Conservation (phyloP, 2,888 invertebrate species). For the Agrochola lychnidis region DNA sequence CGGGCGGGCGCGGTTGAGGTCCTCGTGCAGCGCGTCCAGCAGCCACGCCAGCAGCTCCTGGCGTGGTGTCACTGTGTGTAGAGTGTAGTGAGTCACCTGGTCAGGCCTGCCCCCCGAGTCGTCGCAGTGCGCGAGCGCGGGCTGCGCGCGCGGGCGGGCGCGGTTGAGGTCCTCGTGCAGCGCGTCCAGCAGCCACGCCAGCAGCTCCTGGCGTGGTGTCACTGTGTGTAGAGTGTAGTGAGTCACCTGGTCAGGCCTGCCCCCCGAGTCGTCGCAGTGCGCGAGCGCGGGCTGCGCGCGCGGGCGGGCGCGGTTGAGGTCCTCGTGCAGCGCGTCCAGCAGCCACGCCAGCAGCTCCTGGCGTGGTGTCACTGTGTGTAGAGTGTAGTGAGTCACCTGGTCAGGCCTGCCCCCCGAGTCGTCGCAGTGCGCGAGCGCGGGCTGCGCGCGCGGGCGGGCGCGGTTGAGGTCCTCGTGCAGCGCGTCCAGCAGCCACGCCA, state of each 20-base stretch:
- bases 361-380: conserved; percentile 93
- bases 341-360: conserved; percentile 98
- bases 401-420: conserved; percentile 89
- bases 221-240: too few species aligned
- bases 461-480: conserved; percentile 98
- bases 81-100: conserved; percentile 67
- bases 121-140: background rate
- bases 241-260: conserved; percentile 90
- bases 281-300: conserved; percentile 20
- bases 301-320: conserved; percentile 93
- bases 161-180: conserved; percentile 98
- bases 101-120: conserved; percentile 89
- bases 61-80: conserved; percentile 93
- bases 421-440: background rate
- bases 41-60: conserved; percentile 98
- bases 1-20: conserved; percentile 93
- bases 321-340: conserved; percentile 97
- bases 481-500: conserved; percentile 97
- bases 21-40: conserved; percentile 97
- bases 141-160: conserved; percentile 75
- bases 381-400: conserved; percentile 67
- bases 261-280: conserved; percentile 31
- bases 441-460: conserved; percentile 75
- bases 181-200: conserved; percentile 97
- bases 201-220: conserved; percentile 98